Base-by-base conservation (phyloP, 2,113 vertebrate genomes). In the Apteryx owenii region DNA sequence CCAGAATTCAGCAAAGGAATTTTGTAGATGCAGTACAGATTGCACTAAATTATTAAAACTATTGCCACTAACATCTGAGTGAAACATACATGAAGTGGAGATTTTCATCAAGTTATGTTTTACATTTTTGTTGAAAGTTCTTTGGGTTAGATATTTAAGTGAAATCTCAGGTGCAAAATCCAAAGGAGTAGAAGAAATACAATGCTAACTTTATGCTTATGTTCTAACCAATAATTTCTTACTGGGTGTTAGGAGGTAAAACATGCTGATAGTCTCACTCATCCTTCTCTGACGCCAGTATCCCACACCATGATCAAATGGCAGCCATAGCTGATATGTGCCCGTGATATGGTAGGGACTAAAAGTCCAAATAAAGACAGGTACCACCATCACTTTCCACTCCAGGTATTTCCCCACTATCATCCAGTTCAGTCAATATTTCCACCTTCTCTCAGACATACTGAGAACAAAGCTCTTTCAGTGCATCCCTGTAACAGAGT, bases 41-140 rank as follows among this genome's bases (percentile, higher is more conserved):
- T 25, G 54, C 12, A 42, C 14, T 80, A 58, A 88, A 94, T 88
- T 73, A 82, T 85, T 93, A 81, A 81, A 81, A 69, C 3, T 92
- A 92, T 17, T 58, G 68, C 33, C 85, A 50, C 51, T 54, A 65
- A 70, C 36, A 36, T 70, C 73, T 78, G 48, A 90, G 29, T 38
- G 76, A 78, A 72, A 95, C 2, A 33, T 7, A 12, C 10, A 77
- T 12, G 25, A 73, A 88, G 25, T 13, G 23, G 48, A 51, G 69
- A 71, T 72, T 72, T 90, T 19, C 11, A 46, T 9, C 0, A 0
- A 76, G 4, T 36, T 62, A 56, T 13, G 48, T 77, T 22, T n/a
- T 46, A 84, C 23, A 38, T 40, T 40, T 65, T 10, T 17, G 38
- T 40, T 42, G 38, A 38, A 65, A 10, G 38, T 36, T 62, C 46